Conservation (phyloP, 2,113 vertebrate species). For the Corythornis cristatus region DNA sequence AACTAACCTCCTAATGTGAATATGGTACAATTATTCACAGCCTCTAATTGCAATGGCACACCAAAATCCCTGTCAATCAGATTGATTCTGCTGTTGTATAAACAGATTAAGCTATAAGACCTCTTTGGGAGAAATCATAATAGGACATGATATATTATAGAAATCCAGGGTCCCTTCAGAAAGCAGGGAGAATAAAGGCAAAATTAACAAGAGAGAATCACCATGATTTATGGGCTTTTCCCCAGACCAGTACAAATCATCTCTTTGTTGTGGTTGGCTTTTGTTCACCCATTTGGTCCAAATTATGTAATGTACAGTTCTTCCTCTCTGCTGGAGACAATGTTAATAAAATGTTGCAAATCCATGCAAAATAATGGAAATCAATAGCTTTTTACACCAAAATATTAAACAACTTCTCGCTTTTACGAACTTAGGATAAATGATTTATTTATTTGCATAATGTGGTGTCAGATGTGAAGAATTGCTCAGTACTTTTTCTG, state of each 20-base stretch:
- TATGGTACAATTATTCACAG: background rate
- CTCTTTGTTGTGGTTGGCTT: background rate
- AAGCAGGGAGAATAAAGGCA: background rate
- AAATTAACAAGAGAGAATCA: background rate
- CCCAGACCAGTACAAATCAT: background rate
- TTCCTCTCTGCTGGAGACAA: background rate
- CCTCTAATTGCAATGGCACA: background rate
- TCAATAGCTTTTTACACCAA: background rate
- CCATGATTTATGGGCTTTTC: background rate
- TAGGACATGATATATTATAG: background rate
- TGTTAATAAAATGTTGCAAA: background rate
- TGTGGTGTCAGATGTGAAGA: background rate
- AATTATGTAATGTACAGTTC: background rate
- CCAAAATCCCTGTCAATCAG: background rate
- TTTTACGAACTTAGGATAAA: background rate
- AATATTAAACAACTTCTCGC: background rate
- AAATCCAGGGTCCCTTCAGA: background rate
- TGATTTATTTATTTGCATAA: background rate
- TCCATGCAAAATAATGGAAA: background rate
- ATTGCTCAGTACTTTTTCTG: background rate
- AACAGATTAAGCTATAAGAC: background rate
- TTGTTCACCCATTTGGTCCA: background rate
- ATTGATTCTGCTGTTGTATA: background rate
- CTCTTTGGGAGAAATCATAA: conserved; percentile 3
- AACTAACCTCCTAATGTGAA: background rate